A percentile compares a stretch with the other conserved stretches of the same genome.
phyloP scores from a whole-genome alignment of 1,140 invertebrate species.

The Drosophila prosaltans region DNA sequence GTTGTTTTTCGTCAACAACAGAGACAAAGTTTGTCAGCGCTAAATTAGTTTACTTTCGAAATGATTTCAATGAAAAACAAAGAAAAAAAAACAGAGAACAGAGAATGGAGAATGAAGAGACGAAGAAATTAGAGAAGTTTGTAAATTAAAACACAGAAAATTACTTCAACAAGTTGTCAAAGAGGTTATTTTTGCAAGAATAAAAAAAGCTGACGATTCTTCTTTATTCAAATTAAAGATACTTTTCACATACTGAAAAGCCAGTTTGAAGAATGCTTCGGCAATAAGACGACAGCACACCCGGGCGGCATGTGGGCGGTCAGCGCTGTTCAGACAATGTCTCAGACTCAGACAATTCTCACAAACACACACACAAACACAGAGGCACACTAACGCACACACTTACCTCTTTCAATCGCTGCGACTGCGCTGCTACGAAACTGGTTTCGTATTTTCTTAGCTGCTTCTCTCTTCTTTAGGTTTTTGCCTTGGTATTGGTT shows the following conservation, averaged over 20 bases:
- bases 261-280: conserved; percentile 40
- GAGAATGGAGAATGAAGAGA: background rate
- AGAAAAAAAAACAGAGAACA: too few species aligned
- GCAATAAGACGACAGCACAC: conserved; percentile 25
- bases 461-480: conserved; percentile 43
- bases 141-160: conserved; percentile 45
- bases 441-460: conserved; percentile 56
- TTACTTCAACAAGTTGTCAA: conserved; percentile 65
- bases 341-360: conserved; percentile 30
- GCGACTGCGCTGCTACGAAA: conserved; percentile 76
- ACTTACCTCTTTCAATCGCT: conserved; percentile 60
- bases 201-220: conserved; percentile 15
- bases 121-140: conserved; percentile 27
- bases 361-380: conserved; percentile 19
- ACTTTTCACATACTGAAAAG: conserved; percentile 57
- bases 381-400: conserved; percentile 36
- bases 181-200: background rate
- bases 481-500: conserved; percentile 35
- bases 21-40: conserved; percentile 63
- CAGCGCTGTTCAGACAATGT: conserved; percentile 23
- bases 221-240: conserved; percentile 68
- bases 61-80: conserved; percentile 55
- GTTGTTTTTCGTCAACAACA: conserved; percentile 54
- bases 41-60: conserved; percentile 76
- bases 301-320: conserved; percentile 59